Percentiles rank a stretch among this genome's conserved stretches.
Evolutionary conservation across 2,797 vertebrate species (phyloP).

Genomic region (Micrastur ruficollis): DNA sequence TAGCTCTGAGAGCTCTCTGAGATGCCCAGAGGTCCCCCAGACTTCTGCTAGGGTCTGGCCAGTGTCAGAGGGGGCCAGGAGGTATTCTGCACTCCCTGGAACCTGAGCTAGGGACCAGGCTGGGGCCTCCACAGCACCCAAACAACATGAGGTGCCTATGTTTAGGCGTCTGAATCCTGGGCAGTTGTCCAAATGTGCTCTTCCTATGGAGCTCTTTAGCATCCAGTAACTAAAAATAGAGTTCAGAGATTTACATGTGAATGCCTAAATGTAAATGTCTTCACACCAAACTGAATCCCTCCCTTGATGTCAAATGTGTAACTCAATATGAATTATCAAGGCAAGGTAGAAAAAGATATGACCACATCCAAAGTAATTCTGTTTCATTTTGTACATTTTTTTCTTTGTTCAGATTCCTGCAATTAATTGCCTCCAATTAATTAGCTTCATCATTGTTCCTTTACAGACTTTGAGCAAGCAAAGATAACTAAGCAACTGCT

Average conservation of each 20-base stretch:
- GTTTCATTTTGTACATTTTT: neutral
- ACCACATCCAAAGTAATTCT: neutral
- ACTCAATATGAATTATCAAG: neutral
- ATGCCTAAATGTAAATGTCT: neutral
- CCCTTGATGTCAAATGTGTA: neutral
- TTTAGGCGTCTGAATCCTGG: neutral
- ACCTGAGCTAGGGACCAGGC: neutral
- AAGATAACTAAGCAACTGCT: neutral
- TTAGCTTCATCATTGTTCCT: neutral
- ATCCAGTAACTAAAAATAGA: neutral
- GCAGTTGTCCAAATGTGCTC: neutral
- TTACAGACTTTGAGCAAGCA: neutral
- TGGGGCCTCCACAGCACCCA: neutral
- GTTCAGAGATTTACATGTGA: neutral
- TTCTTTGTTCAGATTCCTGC: neutral
- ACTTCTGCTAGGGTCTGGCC: neutral
- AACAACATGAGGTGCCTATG: neutral
- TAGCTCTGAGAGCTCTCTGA: neutral
- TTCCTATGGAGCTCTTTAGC: neutral
- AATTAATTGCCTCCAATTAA: neutral
- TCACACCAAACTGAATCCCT: neutral
- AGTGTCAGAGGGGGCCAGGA: neutral
- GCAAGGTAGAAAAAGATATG: neutral
- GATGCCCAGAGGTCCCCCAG: neutral
- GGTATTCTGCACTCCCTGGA: neutral